phyloP scores from a whole-genome alignment of 2,113 vertebrate species.

The Petrocephalus microphthalmus region DNA sequence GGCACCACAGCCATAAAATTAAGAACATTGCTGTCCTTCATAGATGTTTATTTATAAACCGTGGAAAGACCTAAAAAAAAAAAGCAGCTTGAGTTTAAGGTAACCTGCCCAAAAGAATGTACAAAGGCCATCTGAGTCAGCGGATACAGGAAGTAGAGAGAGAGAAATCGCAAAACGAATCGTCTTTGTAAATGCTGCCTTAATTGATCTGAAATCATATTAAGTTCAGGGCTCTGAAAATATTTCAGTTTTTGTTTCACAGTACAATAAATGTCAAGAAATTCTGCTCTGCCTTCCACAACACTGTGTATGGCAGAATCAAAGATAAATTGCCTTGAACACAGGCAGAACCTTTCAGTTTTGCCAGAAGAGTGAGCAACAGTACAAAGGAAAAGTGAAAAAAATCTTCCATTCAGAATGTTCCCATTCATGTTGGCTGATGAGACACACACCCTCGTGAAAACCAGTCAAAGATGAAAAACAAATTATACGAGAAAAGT shows the following conservation, averaged over 20 bases:
- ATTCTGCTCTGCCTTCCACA: not conserved
- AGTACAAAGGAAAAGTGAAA: not conserved
- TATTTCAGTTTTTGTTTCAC: not conserved
- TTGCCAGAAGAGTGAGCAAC: not conserved
- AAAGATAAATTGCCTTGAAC: not conserved
- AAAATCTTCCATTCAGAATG: not conserved
- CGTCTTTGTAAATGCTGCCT: not conserved
- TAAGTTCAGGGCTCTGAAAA: not conserved
- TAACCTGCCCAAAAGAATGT: not conserved
- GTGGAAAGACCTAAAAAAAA: not conserved
- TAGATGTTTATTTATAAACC: not conserved
- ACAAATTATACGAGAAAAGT: not conserved
- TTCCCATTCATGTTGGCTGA: not conserved
- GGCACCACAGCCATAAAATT: not conserved
- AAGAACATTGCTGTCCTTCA: not conserved
- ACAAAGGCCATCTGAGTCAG: not conserved
- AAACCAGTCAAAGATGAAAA: too few relatives aligned
- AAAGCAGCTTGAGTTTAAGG: not conserved
- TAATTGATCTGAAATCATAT: not conserved
- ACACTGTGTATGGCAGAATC: not conserved
- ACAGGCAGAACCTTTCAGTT: not conserved
- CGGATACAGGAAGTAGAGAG: not conserved
- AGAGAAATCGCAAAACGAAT: not conserved
- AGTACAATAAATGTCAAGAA: not conserved
- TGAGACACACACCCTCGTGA: too few relatives aligned